These are phyloP conservation scores for Mionectes macconnelli DNA, from an alignment of 2,113 vertebrate genomes.

Conservation along the genomic window DNA sequence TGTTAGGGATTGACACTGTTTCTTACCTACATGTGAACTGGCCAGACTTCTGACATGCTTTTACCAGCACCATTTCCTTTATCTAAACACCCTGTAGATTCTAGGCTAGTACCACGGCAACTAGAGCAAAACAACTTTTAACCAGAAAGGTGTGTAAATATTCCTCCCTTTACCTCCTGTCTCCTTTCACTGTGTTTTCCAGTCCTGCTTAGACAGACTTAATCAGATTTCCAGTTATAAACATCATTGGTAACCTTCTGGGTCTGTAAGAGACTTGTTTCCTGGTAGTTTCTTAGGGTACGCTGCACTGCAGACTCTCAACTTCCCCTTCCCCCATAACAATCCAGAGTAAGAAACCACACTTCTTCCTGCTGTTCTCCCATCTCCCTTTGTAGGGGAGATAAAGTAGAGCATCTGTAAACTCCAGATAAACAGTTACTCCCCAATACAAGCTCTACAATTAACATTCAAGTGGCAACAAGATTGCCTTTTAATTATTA, in stretches of 20 bases:
- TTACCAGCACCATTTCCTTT: background rate
- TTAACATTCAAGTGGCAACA: background rate
- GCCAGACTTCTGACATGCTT: background rate
- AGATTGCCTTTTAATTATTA: background rate
- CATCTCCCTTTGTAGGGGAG: background rate
- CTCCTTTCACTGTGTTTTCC: background rate
- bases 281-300: background rate
- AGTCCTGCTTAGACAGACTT: background rate
- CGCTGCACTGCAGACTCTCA: background rate
- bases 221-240: background rate
- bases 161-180: background rate
- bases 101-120: background rate
- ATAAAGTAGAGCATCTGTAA: background rate
- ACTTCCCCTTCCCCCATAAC: rapidly evolving
- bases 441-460: background rate
- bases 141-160: background rate
- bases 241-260: background rate
- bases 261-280: background rate
- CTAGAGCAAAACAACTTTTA: background rate
- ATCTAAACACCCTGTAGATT: background rate
- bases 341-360: background rate
- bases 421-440: background rate
- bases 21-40: background rate
- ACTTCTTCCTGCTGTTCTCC: background rate
- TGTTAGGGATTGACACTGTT: background rate